Evolutionary conservation across 2,888 invertebrate species (phyloP), one percentile per base, ranked within the genome.

Genomic region (Lacanobia oleracea): DNA sequence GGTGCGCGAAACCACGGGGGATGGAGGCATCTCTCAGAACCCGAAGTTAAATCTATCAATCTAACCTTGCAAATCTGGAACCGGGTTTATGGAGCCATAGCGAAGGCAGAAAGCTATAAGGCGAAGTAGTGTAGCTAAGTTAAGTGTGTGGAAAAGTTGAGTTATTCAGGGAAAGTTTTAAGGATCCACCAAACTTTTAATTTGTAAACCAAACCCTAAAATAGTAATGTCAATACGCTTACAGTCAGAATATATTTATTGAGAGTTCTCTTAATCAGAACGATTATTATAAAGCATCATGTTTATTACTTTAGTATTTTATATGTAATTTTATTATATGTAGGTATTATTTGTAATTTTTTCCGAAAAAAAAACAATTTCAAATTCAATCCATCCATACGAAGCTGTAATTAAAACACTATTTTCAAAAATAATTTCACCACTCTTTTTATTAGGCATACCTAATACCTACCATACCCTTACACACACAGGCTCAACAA

Each of bases 401-500:
- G 10, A 12, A 43, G 4, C 43, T 43, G 0, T 33, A 33, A 0
- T 33, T 33, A 3, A 33, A 33, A 43, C 40, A 10, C 12, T 12
- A 12, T 40, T 40, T 33, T 27, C 27, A 27, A 40, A 40, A 40
- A 40, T 9, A 40, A 40, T 40, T 40, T 9, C 10, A 40, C 1
- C 33, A 23, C 14, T 12, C 10, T 2, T 9, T 18, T 23, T 7
- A 2, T 0, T 6, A 33, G 5, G 9, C 6, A 18, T 10, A 33
- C 5, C 27, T 33, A 6, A 33, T 33, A n/a, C 33, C 43, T 40
- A 10, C 53, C n/a, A n/a, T n/a, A n/a, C 54, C 21, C 37, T 40
- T n/a, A n/a, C n/a, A 10, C 50, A 54, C 43, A 65, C 27, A 62
- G 10, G 40, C 16, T 18, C 14, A 14, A 72, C 68, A 73, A 81